Conservation (phyloP, 1,140 invertebrate genomes). For the Drosophila melanica region DNA sequence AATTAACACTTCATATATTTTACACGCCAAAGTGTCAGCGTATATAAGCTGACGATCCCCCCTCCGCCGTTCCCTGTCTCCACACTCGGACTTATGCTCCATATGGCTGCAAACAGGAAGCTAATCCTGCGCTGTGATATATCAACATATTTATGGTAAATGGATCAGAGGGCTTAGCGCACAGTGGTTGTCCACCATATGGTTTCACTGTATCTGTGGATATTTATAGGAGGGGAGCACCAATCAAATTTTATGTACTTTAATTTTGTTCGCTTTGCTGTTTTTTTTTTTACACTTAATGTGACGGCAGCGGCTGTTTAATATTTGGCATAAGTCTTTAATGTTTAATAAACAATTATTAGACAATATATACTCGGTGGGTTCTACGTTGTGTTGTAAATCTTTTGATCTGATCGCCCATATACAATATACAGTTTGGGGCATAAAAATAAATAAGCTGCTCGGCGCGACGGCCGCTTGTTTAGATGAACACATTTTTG, state of each 20-base stretch:
- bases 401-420: slow-evolving; percentile 46
- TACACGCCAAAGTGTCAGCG: slow-evolving; percentile 53
- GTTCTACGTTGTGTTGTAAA: slow-evolving; percentile 45
- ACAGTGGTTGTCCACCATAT: slow-evolving; percentile 68
- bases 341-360: slow-evolving; percentile 83
- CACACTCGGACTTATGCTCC: slow-evolving; percentile 33
- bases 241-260: slow-evolving; percentile 73
- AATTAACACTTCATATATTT: slow-evolving; percentile 80
- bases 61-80: too few relatives aligned
- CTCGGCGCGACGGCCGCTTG: slow-evolving; percentile 21
- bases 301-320: slow-evolving; percentile 64
- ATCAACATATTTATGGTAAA: slow-evolving; percentile 83
- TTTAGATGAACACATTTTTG: slow-evolving; percentile 43
- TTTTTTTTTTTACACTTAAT: slow-evolving; percentile 32
- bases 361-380: slow-evolving; percentile 53
- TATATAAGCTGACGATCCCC: neutral
- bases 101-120: slow-evolving; percentile 78
- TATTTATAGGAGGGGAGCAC: slow-evolving; percentile 4
- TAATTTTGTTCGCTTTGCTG: slow-evolving; percentile 5
- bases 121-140: slow-evolving; percentile 82
- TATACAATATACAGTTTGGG: slow-evolving; percentile 2
- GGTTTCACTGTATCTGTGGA: slow-evolving; percentile 47
- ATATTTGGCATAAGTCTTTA: slow-evolving; percentile 63
- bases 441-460: slow-evolving; percentile 63
- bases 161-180: slow-evolving; percentile 70